phyloP scores from a whole-genome alignment of 1,140 invertebrate genomes.

The Choristoneura fumiferana region DNA sequence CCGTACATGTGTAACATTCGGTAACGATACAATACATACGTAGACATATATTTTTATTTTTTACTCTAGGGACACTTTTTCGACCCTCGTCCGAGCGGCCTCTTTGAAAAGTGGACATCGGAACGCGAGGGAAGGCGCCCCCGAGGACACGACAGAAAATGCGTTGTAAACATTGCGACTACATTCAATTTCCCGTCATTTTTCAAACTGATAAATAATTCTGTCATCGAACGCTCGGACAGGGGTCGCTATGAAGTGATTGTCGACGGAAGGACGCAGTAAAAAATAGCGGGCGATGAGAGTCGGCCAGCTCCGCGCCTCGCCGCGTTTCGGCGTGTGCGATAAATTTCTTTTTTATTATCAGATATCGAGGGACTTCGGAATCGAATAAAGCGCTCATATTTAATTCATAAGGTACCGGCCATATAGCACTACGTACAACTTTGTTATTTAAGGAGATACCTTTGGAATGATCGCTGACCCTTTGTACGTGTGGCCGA shows the following conservation, averaged over 20 bases:
- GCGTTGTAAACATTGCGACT: constrained; percentile 80
- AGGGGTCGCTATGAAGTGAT: constrained; percentile 78
- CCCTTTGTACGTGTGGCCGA: constrained; percentile 29
- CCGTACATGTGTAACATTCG: constrained; percentile 42
- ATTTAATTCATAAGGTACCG: constrained; percentile 78
- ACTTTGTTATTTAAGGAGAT: constrained; percentile 73
- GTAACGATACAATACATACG: constrained; percentile 74
- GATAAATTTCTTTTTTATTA: constrained; percentile 79
- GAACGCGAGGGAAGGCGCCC: constrained; percentile 74
- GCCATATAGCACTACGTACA: constrained; percentile 69
- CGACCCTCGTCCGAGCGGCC: constrained; percentile 77
- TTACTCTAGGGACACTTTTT: constrained; percentile 78
- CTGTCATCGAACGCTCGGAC: constrained; percentile 77
- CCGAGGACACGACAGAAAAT: constrained; percentile 76
- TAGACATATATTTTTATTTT: constrained; percentile 70
- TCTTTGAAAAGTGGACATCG: constrained; percentile 79
- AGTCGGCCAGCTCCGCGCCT: constrained; percentile 45
- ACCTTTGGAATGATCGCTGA: constrained; percentile 64
- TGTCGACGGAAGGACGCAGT: constrained; percentile 69
- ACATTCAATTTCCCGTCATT: constrained; percentile 80
- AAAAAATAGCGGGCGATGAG: constrained; percentile 73
- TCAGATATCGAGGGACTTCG: constrained; percentile 77
- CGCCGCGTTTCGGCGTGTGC: constrained; percentile 48
- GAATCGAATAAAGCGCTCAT: constrained; percentile 78
- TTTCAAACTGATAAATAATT: constrained; percentile 81